phyloP scores from a whole-genome alignment of 2,113 vertebrate genomes.

The Trachemys scripta region DNA sequence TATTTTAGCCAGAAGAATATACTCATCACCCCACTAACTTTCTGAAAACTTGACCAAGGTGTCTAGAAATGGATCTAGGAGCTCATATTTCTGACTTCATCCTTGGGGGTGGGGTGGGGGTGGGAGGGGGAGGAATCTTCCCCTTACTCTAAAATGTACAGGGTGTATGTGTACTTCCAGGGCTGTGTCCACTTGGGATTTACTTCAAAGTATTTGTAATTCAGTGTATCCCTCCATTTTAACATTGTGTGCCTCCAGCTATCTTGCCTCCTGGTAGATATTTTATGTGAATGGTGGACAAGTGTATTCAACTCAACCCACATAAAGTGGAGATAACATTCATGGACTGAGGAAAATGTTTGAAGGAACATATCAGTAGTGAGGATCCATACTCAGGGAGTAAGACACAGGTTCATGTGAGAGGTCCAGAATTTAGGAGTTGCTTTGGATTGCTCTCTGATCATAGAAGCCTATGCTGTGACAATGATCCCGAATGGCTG shows the following conservation, averaged over 20 bases:
- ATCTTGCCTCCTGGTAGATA: slow-evolving; percentile 24
- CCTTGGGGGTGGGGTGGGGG: background rate
- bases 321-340: slow-evolving; percentile 52
- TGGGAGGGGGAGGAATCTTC: background rate
- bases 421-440: background rate
- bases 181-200: background rate
- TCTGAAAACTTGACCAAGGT: background rate
- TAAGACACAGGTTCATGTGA: slow-evolving; percentile 27
- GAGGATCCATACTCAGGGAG: slow-evolving; percentile 40
- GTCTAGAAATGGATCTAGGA: background rate
- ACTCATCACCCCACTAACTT: background rate
- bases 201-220: background rate
- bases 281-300: slow-evolving; percentile 32
- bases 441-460: background rate
- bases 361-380: slow-evolving; percentile 58
- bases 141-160: background rate
- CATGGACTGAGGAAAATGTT: slow-evolving; percentile 50
- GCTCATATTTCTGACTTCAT: background rate
- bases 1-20: background rate
- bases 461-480: background rate
- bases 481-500: background rate
- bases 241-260: background rate
- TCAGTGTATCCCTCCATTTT: background rate
- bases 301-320: background rate
- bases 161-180: background rate